phyloP scores from a whole-genome alignment of 2,888 invertebrate genomes.

The Artemia sp. region DNA sequence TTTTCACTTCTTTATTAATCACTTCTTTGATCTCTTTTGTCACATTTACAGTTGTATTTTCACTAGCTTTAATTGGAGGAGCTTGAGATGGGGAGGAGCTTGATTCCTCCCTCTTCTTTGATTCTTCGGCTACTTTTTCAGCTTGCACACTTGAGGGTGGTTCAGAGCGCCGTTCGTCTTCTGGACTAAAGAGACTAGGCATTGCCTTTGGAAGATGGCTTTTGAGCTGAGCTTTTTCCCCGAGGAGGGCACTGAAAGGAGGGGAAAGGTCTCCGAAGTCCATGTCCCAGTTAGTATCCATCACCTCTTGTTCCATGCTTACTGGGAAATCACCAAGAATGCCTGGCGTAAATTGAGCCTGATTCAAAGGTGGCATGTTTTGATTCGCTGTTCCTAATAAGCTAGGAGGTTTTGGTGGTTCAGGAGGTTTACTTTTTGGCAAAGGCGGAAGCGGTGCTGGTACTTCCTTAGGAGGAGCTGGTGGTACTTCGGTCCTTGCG shows the following conservation, averaged over 20 bases:
- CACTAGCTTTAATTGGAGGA: too few relatives aligned
- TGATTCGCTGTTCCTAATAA: neutral
- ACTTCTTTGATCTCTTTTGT: constrained; percentile 1
- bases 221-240: neutral
- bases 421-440: neutral
- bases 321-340: constrained; percentile 4
- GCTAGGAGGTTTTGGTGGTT: neutral
- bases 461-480: neutral
- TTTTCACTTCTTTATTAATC: neutral
- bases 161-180: neutral
- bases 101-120: too few relatives aligned
- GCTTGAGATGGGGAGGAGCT: too few relatives aligned
- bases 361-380: neutral
- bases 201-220: neutral
- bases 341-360: neutral
- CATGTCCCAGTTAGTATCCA: constrained; percentile 3
- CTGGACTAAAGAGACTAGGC: constrained; percentile 5
- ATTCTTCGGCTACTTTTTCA: too few relatives aligned
- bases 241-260: neutral
- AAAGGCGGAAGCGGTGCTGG: neutral
- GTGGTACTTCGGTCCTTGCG: neutral
- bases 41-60: neutral
- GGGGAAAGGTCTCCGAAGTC: neutral
- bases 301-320: constrained; percentile 4
- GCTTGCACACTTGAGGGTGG: too few relatives aligned